Percentiles rank a stretch among this genome's conserved stretches.
phyloP scores from a whole-genome alignment of 2,888 invertebrate genomes.

The Heliconius erato region DNA sequence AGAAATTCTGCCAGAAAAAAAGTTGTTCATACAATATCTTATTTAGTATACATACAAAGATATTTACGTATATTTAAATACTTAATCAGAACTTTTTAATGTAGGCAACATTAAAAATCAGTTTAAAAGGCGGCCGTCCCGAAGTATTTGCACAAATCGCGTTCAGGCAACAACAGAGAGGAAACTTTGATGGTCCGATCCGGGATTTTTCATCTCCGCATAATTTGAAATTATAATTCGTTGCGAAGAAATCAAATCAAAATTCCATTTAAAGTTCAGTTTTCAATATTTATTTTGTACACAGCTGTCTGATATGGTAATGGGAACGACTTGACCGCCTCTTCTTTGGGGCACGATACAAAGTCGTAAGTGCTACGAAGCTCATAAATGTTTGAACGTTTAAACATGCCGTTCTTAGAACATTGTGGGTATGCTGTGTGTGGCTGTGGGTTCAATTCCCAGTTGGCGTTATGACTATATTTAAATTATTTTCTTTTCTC shows the following conservation, averaged over 20 bases:
- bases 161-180: conserved; percentile 58
- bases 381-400: neutral
- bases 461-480: too few species aligned
- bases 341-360: conserved; percentile 10
- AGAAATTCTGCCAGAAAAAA: neutral
- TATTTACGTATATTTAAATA: conserved; percentile 30
- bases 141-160: conserved; percentile 64
- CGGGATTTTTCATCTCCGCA: conserved; percentile 83
- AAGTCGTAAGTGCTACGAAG: neutral
- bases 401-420: too few species aligned
- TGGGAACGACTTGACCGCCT: conserved; percentile 48
- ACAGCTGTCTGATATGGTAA: conserved; percentile 69
- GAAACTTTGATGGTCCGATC: conserved; percentile 80
- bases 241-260: conserved; percentile 83
- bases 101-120: conserved; percentile 74
- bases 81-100: conserved; percentile 50
- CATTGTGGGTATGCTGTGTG: too few species aligned
- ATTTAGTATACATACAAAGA: neutral
- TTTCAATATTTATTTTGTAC: conserved; percentile 81
- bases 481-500: too few species aligned
- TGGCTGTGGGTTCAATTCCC: too few species aligned
- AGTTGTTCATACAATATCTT: conserved; percentile 16
- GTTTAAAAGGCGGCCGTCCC: conserved; percentile 73
- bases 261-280: conserved; percentile 83
- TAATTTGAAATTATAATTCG: conserved; percentile 84